Evolutionary conservation across 1,140 invertebrate genomes (phyloP), one percentile per base, ranked within the genome.

Genomic region (Listronotus oregonensis): DNA sequence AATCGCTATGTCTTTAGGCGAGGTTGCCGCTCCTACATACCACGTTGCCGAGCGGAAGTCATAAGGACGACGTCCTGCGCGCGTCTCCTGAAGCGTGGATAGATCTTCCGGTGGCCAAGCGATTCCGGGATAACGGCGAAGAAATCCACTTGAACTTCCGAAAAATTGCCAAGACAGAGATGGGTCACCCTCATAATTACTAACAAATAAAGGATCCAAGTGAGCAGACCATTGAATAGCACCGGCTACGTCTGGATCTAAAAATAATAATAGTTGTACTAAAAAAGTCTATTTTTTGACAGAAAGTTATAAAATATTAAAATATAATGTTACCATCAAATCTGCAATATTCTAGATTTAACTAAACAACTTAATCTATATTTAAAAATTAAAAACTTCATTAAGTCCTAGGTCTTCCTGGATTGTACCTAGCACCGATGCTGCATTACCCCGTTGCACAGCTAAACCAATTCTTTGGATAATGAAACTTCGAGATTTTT

Each of bases 161-260:
- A 96, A 98, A 82, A 96, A 98, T 81, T 99, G 96, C 95, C 95
- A 98, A 15, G 93, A 91, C 6, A 98, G 84, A 0, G 92, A 88
- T 0, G 93, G 90, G 83, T 98, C 94, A 72, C 89, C 88, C 76
- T 96, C 90, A 73, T 94, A 93, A 82, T 98, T 98, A 77, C 93
- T 92, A 66, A 89, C 86, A 80, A 97, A 99, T 52, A 94, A 84
- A 39, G 90, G 87, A 81, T 97, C 94, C 72, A 99, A 83, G 69
- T 90, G 87, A 67, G 92, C 89, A 40, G 94, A 96, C 96, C 96
- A 98, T 74, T 92, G 88, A 73, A 98, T 90, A 21, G 92, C 92
- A 75, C 93, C 90, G 63, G 91, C 83, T 12, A 96, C 88, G 71
- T 92, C 89, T 12, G 83, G 74, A 76, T 92, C 92, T 46, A 46